These are phyloP conservation scores for Listronotus oregonensis DNA, from an alignment of 1,140 invertebrate genomes.

Conservation along the genomic window DNA sequence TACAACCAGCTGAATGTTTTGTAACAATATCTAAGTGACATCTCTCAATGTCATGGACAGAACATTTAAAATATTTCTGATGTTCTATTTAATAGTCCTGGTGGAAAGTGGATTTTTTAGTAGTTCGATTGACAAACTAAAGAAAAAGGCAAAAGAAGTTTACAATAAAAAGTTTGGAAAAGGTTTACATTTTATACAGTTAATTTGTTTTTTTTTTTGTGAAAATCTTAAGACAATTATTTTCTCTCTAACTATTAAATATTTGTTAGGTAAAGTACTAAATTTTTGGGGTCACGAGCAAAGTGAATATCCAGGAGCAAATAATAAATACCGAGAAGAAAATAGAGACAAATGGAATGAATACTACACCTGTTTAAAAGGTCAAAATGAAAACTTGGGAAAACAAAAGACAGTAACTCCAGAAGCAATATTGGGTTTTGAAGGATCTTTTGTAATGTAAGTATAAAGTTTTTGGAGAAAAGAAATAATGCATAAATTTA, in stretches of 20 bases:
- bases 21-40: too few relatives aligned
- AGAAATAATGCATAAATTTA: too few relatives aligned
- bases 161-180: conserved; percentile 50
- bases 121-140: conserved; percentile 41
- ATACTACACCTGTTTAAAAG: conserved; percentile 60
- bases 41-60: too few relatives aligned
- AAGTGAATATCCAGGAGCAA: conserved; percentile 58
- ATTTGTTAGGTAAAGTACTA: conserved; percentile 44
- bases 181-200: conserved; percentile 1
- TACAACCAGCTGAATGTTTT: too few relatives aligned
- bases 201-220: background rate
- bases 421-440: conserved; percentile 54
- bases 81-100: background rate
- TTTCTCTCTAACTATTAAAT: background rate
- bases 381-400: conserved; percentile 48
- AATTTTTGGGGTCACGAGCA: conserved; percentile 53
- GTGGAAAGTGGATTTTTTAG: conserved; percentile 13
- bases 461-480: background rate
- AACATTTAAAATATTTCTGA: background rate
- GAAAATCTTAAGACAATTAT: background rate
- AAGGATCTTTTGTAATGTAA: conserved; percentile 57
- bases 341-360: conserved; percentile 57
- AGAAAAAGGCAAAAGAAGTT: conserved; percentile 51
- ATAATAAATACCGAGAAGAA: conserved; percentile 51
- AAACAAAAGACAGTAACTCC: conserved; percentile 51